Evolutionary conservation across 2,888 invertebrate genomes (phyloP), one percentile per base, ranked within the genome.

Genomic region (Drosophila flavopinicola): DNA sequence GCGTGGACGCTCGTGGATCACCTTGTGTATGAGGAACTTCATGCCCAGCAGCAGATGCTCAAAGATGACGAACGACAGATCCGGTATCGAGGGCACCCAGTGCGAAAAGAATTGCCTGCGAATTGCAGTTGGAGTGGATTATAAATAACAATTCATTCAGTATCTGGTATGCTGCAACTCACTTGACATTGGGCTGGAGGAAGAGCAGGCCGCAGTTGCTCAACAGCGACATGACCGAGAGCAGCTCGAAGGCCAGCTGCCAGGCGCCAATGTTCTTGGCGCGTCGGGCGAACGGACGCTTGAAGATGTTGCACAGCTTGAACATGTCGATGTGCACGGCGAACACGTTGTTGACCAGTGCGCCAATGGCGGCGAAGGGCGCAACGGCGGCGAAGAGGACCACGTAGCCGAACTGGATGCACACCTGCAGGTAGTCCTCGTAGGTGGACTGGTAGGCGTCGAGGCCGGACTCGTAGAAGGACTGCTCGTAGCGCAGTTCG

Each of bases 391-490:
- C 95, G 90, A 96, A 96, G 13, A 96, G 91, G 67, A 95, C 94
- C 3, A 95, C 95, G 90, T 95, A 95, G 39, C 96, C 95, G 86
- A 95, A 9, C 23, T 29, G 48, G 37, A 24, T 29, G 15, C 35
- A 96, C 1, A 94, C 95, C 0, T 97, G 95, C 89, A 93, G 97
- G 92, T 95, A 95, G 0, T 94, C 96, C 72, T 94, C 95, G 1
- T 95, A 96, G 15, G 94, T 96, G 75, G 91, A 96, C 35, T 95
- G 95, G 90, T 91, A 95, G 97, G 49, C 95, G 95, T 91, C 95
- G 91, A 95, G 92, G n/a, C 92, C 92, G 11, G 93, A 92, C 90
- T 95, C 94, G 58, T 88, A 91, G 59, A 88, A 90, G 17, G 85
- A 80, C 74, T 91, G 91, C 51, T 91, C 90, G 59, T 90, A 91